These are phyloP conservation scores for Ruditapes philippinarum DNA, from an alignment of 1,140 invertebrate genomes.

Conservation along the genomic window DNA sequence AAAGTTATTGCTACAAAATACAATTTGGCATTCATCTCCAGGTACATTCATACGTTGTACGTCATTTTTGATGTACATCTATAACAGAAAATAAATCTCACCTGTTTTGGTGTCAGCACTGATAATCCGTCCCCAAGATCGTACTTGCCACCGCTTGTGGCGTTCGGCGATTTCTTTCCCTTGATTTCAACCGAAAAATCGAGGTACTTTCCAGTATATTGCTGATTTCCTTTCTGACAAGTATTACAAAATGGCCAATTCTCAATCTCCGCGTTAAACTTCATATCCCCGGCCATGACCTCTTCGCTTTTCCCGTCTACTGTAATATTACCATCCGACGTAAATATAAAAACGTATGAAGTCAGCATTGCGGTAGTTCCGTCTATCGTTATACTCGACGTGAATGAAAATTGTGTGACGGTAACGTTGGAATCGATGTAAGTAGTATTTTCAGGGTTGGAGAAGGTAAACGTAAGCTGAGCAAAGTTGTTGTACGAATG, in stretches of 20 bases:
- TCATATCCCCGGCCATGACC: conserved; percentile 26
- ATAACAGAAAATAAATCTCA: background rate
- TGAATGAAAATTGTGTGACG: conserved; percentile 39
- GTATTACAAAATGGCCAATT: conserved; percentile 52
- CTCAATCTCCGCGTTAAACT: conserved; percentile 55
- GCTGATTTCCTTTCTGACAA: background rate
- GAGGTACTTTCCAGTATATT: conserved; percentile 1
- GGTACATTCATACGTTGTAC: no score
- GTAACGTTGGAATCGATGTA: conserved; percentile 28
- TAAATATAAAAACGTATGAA: conserved; percentile 49
- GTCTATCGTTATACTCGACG: background rate
- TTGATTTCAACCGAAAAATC: conserved; percentile 50
- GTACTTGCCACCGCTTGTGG: background rate
- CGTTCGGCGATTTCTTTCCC: background rate
- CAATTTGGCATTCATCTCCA: no score
- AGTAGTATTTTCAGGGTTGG: background rate
- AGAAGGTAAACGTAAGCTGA: conserved; percentile 40
- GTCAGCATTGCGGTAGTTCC: background rate
- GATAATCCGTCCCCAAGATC: conserved; percentile 44
- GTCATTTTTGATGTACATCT: background rate
- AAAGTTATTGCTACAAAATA: no score
- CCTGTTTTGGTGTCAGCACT: conserved; percentile 46
- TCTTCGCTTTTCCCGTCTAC: conserved; percentile 25
- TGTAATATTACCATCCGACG: conserved; percentile 40
- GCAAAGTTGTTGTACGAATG: conserved; percentile 56